phyloP scores from a whole-genome alignment of 2,797 vertebrate genomes.

The Spinus olivaceus region DNA sequence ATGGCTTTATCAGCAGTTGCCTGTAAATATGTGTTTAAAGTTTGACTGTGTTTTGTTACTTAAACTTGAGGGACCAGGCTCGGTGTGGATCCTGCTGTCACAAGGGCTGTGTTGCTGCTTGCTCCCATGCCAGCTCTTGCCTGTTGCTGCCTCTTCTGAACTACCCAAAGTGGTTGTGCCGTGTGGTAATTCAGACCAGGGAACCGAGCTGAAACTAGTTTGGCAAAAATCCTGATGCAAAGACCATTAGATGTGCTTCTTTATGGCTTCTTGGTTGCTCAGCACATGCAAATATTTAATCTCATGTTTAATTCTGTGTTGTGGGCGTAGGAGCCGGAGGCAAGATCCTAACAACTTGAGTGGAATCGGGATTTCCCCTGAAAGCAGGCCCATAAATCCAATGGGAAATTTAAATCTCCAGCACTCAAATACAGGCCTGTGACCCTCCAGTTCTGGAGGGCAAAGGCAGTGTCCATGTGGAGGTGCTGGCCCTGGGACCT shows the following conservation, averaged over 20 bases:
- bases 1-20: background rate
- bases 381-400: conserved; percentile 30
- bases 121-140: background rate
- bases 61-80: background rate
- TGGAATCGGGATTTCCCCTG: conserved; percentile 50
- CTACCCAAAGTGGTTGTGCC: background rate
- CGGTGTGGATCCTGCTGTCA: background rate
- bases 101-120: background rate
- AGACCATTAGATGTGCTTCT: conserved; percentile 33
- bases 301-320: conserved; percentile 40
- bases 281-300: conserved; percentile 67
- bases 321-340: conserved; percentile 53
- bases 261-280: conserved; percentile 53
- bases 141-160: conserved; percentile 1
- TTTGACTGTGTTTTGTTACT: background rate
- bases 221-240: conserved; percentile 13
- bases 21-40: background rate
- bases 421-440: background rate
- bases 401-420: background rate
- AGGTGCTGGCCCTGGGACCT: background rate
- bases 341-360: conserved; percentile 35
- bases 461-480: fast-evolving
- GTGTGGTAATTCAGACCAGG: background rate
- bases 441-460: background rate
- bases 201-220: background rate